These are phyloP conservation scores for Dasyurus viverrinus DNA, from an alignment of 2,113 vertebrate genomes.

Conservation along the genomic window DNA sequence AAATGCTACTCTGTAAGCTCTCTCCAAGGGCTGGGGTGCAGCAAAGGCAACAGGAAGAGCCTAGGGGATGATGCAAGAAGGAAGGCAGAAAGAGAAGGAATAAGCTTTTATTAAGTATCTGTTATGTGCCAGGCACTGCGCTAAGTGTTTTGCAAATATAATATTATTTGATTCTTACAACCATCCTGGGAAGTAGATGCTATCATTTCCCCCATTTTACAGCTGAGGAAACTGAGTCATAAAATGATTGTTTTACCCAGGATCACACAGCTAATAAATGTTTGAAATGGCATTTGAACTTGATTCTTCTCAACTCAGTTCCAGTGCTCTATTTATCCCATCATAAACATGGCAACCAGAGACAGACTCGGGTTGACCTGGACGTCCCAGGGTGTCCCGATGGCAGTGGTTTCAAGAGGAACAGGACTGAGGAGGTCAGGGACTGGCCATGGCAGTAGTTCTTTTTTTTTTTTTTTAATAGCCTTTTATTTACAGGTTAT, in stretches of 20 bases:
- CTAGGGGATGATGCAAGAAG: background rate
- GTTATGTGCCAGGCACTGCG: background rate
- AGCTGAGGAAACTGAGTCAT: background rate
- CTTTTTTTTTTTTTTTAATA: no score
- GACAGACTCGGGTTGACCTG: background rate
- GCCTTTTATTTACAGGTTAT: no score
- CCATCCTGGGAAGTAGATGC: background rate
- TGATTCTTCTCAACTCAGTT: no score
- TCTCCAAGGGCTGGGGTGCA: background rate
- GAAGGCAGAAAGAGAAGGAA: background rate
- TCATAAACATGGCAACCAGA: background rate
- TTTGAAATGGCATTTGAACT: no score
- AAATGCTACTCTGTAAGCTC: background rate
- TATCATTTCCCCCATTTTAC: background rate
- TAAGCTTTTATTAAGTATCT: no score
- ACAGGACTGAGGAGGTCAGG: background rate
- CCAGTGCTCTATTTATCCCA: background rate
- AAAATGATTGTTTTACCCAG: background rate
- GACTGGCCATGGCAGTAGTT: background rate
- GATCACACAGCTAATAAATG: no score
- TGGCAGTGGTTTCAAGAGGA: background rate
- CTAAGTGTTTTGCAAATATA: background rate
- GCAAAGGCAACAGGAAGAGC: background rate
- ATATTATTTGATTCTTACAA: background rate
- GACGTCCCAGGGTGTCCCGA: background rate